These are phyloP conservation scores for Xenotilapia longispinis DNA, from an alignment of 2,113 vertebrate genomes.

Conservation along the genomic window DNA sequence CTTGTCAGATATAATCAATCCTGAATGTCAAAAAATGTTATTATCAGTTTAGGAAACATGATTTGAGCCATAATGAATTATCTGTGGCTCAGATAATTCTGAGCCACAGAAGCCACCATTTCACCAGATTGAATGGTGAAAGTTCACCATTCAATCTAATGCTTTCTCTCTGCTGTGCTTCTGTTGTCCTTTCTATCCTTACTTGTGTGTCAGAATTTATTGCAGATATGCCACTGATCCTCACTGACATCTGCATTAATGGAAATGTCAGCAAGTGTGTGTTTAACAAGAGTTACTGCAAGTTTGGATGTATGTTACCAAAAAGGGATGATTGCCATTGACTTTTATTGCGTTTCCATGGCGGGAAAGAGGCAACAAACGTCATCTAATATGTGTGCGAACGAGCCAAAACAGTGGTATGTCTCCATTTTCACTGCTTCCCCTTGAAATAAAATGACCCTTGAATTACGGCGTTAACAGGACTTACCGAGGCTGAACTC, in stretches of 20 bases:
- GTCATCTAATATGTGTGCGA: neutral
- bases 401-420: neutral
- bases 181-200: neutral
- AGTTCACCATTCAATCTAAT: neutral
- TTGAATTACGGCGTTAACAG: neutral
- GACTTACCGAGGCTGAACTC: slow-evolving; percentile 69
- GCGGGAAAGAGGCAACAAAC: neutral
- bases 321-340: neutral
- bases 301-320: neutral
- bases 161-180: neutral
- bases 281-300: neutral
- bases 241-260: neutral
- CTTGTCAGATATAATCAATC: neutral
- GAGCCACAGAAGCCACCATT: neutral
- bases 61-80: neutral
- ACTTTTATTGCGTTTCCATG: neutral
- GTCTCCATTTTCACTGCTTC: neutral
- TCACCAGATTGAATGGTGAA: neutral
- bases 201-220: neutral
- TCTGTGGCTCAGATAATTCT: neutral
- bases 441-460: neutral
- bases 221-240: neutral
- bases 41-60: neutral
- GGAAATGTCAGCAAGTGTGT: neutral
- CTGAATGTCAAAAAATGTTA: neutral